These are phyloP conservation scores for Oxystoma pomonae DNA, from an alignment of 2,888 invertebrate species.

Conservation along the genomic window DNA sequence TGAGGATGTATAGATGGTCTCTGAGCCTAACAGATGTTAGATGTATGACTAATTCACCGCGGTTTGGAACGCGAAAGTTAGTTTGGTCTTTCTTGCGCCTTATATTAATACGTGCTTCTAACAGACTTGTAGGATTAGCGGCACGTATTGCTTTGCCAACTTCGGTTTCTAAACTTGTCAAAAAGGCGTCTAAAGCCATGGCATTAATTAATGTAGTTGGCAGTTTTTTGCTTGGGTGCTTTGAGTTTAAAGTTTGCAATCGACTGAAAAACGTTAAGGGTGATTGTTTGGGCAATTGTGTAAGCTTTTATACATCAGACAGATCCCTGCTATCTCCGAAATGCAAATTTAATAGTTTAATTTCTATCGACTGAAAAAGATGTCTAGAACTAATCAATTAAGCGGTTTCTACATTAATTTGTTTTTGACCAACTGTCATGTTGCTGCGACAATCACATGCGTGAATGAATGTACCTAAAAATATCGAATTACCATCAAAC, in stretches of 20 bases:
- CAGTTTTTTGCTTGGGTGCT: constrained; percentile 12
- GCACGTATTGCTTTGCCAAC: not conserved
- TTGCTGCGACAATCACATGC: too few relatives aligned
- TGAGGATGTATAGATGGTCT: not conserved
- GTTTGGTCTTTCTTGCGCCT: not conserved
- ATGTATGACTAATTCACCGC: not conserved
- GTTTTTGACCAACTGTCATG: too few relatives aligned
- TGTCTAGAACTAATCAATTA: not conserved
- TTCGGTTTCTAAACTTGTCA: constrained; percentile 13
- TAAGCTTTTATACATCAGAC: not conserved
- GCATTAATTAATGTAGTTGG: constrained; percentile 6
- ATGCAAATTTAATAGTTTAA: not conserved
- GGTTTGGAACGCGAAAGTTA: not conserved
- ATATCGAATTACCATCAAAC: too few relatives aligned
- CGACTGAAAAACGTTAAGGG: not conserved
- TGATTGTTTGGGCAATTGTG: not conserved
- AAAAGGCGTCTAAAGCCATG: constrained; percentile 12
- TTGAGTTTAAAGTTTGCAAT: constrained; percentile 12
- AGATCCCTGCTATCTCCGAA: not conserved
- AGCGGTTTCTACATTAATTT: not conserved
- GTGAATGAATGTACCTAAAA: too few relatives aligned
- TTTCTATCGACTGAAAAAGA: not conserved
- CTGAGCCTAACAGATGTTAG: not conserved
- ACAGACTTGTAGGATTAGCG: not conserved
- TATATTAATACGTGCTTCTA: not conserved